Conservation (phyloP, 2,888 invertebrate species). For the Psylliodes chrysocephalus region DNA sequence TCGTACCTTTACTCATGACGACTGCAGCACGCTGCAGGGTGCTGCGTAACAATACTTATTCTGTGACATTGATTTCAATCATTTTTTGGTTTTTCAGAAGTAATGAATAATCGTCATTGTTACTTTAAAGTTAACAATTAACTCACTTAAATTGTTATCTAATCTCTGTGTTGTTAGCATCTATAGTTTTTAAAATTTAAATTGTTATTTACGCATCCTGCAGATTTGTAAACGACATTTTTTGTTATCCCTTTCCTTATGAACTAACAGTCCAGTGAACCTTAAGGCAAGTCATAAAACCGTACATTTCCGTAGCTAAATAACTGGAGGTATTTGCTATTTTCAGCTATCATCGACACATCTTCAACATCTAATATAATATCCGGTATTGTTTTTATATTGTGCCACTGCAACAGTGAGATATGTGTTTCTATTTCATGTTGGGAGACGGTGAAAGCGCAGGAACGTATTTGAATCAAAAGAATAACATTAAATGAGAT, state of each 20-base stretch:
- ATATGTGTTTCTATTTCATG: constrained; percentile 19
- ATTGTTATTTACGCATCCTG: no score
- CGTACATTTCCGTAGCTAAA: constrained; percentile 13
- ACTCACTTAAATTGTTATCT: no score
- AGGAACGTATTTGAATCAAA: constrained; percentile 4
- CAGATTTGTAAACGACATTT: neutral
- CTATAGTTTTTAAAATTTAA: no score
- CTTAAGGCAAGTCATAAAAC: constrained; percentile 16
- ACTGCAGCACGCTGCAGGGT: no score
- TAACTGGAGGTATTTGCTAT: constrained; percentile 23
- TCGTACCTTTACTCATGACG: no score
- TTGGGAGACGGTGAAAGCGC: neutral
- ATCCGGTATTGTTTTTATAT: constrained; percentile 28
- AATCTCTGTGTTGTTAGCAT: no score
- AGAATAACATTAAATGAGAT: no score
- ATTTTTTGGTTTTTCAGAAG: no score
- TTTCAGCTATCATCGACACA: constrained; percentile 29
- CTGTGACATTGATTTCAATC: no score
- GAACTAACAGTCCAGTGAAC: constrained; percentile 21
- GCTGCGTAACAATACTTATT: no score
- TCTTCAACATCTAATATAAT: constrained; percentile 27
- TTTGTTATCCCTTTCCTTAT: neutral
- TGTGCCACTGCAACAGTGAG: constrained; percentile 13
- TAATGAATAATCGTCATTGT: no score
- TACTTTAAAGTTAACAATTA: no score